Conservation (phyloP, 2,113 vertebrate genomes). For the Pelusios castaneus region DNA sequence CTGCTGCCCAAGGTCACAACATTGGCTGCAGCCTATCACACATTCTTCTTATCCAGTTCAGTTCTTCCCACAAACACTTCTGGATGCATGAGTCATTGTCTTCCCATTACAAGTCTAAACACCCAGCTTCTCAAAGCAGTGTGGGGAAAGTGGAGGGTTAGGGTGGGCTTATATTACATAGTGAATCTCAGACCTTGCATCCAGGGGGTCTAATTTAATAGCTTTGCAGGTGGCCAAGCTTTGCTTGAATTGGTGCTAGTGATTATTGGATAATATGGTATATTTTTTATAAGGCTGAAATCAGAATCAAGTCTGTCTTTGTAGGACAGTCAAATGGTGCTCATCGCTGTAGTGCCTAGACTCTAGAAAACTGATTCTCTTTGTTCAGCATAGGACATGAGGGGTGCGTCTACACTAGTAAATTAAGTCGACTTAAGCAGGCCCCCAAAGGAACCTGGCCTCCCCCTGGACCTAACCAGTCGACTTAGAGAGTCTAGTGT, state of each 20-base stretch:
- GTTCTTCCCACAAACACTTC: not conserved
- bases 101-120: not conserved
- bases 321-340: rapidly evolving
- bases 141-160: not conserved
- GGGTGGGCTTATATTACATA: not conserved
- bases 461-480: no score
- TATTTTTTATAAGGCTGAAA: not conserved
- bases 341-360: not conserved
- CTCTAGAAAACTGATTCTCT: not conserved
- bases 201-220: not conserved
- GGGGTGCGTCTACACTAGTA: no score
- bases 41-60: not conserved
- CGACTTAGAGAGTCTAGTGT: no score
- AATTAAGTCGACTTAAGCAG: no score
- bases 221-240: not conserved
- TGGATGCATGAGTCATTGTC: not conserved
- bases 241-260: not conserved
- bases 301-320: not conserved
- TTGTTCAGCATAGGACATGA: not conserved
- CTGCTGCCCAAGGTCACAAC: not conserved
- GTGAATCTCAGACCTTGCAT: not conserved
- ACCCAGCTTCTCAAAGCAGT: not conserved
- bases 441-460: no score
- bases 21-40: not conserved
- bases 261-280: not conserved